Base-by-base conservation (phyloP, 2,113 vertebrate genomes). In the Boulengerochromis microlepis region DNA sequence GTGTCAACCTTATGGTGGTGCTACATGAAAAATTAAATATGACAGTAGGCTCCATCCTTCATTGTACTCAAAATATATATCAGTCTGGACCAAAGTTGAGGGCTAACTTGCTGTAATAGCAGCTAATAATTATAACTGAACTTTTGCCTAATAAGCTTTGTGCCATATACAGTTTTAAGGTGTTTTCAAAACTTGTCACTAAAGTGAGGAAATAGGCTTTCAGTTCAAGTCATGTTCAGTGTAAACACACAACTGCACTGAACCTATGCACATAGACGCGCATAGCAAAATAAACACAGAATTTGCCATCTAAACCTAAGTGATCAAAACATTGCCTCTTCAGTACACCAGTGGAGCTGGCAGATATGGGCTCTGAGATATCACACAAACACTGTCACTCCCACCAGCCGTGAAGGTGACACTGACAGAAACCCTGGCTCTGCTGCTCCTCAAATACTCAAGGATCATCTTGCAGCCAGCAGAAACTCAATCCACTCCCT, bases 401-500 rank as follows among this genome's bases (percentile, higher is more conserved):
- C 82, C 1, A 85, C 19, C 81, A 26, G 78, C 64, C 19, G 5
- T 85, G 69, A 87, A 90, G 86, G 84, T 87, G 84, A 91, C 80
- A 56, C 82, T 83, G 86, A 87, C 81, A 45, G 80, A 86, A 85
- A 89, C 85, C 69, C 40, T 15, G 29, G 19, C 82, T 83, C 71
- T 61, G 59, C 88, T 80, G 45, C 42, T 87, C 74, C 61, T 91
- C 13, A 86, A 93, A 90, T 89, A 89, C 85, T 82, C 10, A 2
- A 71, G 24, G 85, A 90, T 90, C 89, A 86, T 88, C 66, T 87
- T 92, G 53, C 86, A 89, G 83, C 57, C 0, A 1, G 19, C 78
- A 88, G 90, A 86, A 92, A 94, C 92, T 64, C 61, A 71, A 92
- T 85, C 89, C 64, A 57, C 80, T 82, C 52, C 29, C 26, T 10